phyloP scores from a whole-genome alignment of 2,113 vertebrate species.

The Anas platyrhynchos region DNA sequence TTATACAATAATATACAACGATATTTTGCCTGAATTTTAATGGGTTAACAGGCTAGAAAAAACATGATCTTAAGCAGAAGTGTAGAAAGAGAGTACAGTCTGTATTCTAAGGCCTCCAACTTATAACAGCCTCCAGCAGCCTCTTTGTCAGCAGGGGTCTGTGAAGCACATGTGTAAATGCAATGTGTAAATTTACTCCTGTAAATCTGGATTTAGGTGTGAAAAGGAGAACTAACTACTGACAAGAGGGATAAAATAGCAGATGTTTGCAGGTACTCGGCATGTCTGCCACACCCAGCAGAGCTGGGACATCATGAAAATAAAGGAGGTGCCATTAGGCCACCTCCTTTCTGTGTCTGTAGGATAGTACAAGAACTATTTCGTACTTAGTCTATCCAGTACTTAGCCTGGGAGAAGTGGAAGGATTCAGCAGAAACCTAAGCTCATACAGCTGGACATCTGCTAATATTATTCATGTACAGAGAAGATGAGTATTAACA shows the following conservation, averaged over 20 bases:
- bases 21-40: not conserved
- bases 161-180: not conserved
- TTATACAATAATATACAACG: not conserved
- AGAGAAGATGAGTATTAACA: not conserved
- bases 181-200: too few relatives aligned
- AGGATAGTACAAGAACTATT: not conserved
- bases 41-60: not conserved
- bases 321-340: not conserved
- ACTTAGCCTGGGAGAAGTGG: fast-evolving
- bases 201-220: not conserved
- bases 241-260: not conserved
- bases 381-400: not conserved
- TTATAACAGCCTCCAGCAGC: not conserved
- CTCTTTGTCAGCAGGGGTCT: not conserved
- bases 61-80: not conserved
- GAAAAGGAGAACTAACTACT: not conserved
- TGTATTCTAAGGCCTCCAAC: not conserved
- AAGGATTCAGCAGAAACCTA: not conserved
- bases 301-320: not conserved
- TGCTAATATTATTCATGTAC: not conserved
- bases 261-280: not conserved
- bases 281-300: not conserved
- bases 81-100: not conserved
- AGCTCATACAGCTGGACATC: not conserved
- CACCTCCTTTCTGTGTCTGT: not conserved